Conservation (phyloP, 2,888 invertebrate genomes). For the Scaptomyza tumidula region DNA sequence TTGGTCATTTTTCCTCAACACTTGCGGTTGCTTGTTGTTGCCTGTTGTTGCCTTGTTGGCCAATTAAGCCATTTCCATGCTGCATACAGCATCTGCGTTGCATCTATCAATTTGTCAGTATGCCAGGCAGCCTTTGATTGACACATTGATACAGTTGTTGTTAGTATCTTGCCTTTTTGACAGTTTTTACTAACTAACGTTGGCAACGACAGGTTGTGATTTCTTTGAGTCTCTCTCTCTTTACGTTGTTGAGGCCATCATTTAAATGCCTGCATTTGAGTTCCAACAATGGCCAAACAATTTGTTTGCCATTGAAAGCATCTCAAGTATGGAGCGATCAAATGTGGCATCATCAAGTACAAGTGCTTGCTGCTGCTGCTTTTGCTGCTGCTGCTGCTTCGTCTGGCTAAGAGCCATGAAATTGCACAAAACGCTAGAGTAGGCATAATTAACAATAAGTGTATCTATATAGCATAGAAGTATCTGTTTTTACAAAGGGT, state of each 20-base stretch:
- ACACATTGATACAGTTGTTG: slow-evolving; percentile 72
- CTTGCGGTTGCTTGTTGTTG: neutral
- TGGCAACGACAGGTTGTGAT: slow-evolving; percentile 37
- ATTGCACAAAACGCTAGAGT: slow-evolving; percentile 25
- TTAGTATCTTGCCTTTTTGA: slow-evolving; percentile 7
- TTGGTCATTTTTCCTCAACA: slow-evolving; percentile 58
- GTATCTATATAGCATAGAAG: neutral
- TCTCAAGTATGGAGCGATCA: slow-evolving; percentile 22
- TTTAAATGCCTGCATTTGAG: slow-evolving; percentile 55
- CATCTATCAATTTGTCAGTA: slow-evolving; percentile 49
- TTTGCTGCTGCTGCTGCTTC: neutral
- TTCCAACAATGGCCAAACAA: slow-evolving; percentile 42
- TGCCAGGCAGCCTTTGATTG: slow-evolving; percentile 52
- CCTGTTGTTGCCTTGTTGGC: slow-evolving; percentile 45
- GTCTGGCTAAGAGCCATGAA: slow-evolving; percentile 43
- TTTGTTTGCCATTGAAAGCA: slow-evolving; percentile 53
- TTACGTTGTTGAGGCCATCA: slow-evolving; percentile 56
- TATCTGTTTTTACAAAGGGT: slow-evolving; percentile 14
- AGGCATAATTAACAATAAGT: slow-evolving; percentile 41
- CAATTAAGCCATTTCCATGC: slow-evolving; percentile 61
- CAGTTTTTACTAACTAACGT: slow-evolving; percentile 22
- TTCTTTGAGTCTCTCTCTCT: slow-evolving; percentile 44
- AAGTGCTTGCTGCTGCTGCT: slow-evolving; percentile 38
- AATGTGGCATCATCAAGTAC: slow-evolving; percentile 19
- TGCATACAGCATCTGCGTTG: slow-evolving; percentile 36